Conservation (phyloP, 2,888 invertebrate species). For the Chymomyza procnemis region DNA sequence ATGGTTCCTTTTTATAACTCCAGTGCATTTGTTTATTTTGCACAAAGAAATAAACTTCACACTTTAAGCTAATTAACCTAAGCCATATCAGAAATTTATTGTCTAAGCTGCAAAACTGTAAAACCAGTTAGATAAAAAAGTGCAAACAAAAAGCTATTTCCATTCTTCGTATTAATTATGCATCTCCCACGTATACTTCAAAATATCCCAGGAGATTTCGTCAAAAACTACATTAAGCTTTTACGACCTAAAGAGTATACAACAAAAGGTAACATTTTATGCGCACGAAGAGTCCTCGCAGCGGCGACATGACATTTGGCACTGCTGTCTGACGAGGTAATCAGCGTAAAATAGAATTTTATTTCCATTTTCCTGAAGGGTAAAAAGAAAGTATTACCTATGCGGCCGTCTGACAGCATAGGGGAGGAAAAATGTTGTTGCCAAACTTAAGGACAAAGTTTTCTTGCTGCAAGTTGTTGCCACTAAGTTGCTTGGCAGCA, state of each 20-base stretch:
- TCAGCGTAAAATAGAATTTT: constrained; percentile 65
- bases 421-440: constrained; percentile 17
- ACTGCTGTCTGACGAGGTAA: constrained; percentile 50
- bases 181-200: not conserved
- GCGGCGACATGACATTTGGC: not conserved
- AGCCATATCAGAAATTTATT: no score
- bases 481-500: not conserved
- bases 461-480: not conserved
- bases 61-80: no score
- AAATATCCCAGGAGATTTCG: not conserved
- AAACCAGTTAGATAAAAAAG: no score
- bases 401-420: constrained; percentile 11
- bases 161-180: no score
- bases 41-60: no score
- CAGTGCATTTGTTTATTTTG: no score
- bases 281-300: not conserved
- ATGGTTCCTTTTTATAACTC: no score
- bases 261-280: not conserved
- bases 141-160: no score
- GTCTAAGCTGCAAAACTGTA: no score
- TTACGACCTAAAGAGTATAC: not conserved
- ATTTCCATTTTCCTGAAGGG: constrained; percentile 31
- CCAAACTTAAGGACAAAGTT: not conserved
- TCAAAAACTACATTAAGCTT: not conserved
- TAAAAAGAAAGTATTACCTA: constrained; percentile 6